Conservation (phyloP, 2,797 vertebrate species). For the Enteromius mattozi region DNA sequence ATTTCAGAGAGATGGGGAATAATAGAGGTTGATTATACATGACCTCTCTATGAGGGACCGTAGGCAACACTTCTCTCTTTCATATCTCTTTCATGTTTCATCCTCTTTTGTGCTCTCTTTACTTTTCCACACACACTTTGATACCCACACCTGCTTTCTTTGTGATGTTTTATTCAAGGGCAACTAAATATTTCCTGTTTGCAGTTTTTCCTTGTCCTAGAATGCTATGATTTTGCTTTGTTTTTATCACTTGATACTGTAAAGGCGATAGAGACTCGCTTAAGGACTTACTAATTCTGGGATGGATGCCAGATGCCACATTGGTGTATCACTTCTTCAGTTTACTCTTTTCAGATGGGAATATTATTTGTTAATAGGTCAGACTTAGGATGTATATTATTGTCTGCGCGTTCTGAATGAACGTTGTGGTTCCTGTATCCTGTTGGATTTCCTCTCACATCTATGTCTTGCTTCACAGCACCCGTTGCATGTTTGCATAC, state of each 20-base stretch:
- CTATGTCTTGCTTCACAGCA: slow-evolving; percentile 18
- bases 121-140: not conserved
- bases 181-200: slow-evolving; percentile 37
- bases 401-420: not conserved
- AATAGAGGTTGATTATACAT: slow-evolving; percentile 48
- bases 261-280: not conserved
- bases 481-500: slow-evolving; percentile 19
- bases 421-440: not conserved
- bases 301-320: slow-evolving; percentile 25
- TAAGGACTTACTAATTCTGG: slow-evolving; percentile 21
- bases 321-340: not conserved
- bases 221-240: slow-evolving; percentile 2
- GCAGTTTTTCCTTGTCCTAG: slow-evolving; percentile 2
- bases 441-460: slow-evolving; percentile 36
- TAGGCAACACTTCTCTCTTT: slow-evolving; percentile 10
- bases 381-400: not conserved
- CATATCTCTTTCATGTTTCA: not conserved
- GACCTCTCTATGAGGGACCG: slow-evolving; percentile 26
- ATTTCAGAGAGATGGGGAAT: slow-evolving; percentile 12
- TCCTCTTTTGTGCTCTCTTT: slow-evolving; percentile 11
- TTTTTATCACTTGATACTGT: slow-evolving; percentile 33
- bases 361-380: slow-evolving; percentile 12
- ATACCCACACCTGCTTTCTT: not conserved
- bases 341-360: slow-evolving; percentile 18
- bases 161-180: slow-evolving; percentile 27